Percentiles rank a stretch among this genome's conserved stretches.
Conservation (phyloP, 2,888 invertebrate genomes). For the Conus canariensis region DNA sequence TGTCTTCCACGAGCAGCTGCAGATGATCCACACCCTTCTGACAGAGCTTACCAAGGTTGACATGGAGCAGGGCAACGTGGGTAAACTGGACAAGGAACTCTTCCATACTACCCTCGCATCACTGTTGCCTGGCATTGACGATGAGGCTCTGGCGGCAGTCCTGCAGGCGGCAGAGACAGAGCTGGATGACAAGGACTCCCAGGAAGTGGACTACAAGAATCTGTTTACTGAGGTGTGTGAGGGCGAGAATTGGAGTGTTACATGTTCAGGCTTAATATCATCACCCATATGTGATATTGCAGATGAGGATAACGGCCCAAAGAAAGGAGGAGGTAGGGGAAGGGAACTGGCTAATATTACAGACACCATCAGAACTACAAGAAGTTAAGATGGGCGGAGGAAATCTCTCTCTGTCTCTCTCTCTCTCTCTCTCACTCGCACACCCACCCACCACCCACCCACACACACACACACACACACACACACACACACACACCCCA, state of each 20-base stretch:
- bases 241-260: neutral
- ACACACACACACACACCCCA: too few relatives aligned
- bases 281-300: too few relatives aligned
- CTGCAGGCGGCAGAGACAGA: conserved; percentile 73
- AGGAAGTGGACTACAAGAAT: conserved; percentile 70
- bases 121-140: conserved; percentile 63
- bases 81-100: conserved; percentile 67
- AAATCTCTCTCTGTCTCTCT: too few relatives aligned
- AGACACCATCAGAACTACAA: too few relatives aligned
- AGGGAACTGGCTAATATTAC: too few relatives aligned
- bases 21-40: conserved; percentile 68
- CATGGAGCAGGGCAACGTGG: conserved; percentile 70
- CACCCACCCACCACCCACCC: too few relatives aligned
- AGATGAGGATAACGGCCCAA: too few relatives aligned
- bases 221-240: conserved; percentile 31
- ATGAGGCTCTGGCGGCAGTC: conserved; percentile 63
- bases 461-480: too few relatives aligned
- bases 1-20: conserved; percentile 71
- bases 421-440: too few relatives aligned
- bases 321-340: too few relatives aligned
- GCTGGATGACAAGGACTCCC: conserved; percentile 69
- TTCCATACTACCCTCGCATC: conserved; percentile 65
- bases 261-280: too few relatives aligned
- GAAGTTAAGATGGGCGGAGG: too few relatives aligned
- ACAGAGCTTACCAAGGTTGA: conserved; percentile 71